Base-by-base conservation (phyloP, 1,140 invertebrate species). In the Drosophila elegans region DNA sequence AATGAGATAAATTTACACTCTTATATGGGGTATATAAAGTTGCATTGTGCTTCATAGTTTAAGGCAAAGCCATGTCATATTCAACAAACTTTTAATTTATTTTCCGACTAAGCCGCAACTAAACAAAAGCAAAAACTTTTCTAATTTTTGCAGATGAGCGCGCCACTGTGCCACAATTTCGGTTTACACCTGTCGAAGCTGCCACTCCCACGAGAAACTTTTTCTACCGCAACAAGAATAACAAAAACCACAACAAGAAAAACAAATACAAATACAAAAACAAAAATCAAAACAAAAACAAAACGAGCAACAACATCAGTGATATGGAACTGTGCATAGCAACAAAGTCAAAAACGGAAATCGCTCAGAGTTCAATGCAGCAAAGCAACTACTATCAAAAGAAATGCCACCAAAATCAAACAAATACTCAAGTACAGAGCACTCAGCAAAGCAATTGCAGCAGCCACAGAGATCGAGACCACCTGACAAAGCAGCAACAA, bases 341-440 rank as follows among this genome's bases (percentile, higher is more conserved):
- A 79, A 88, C 59, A 83, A 86, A 64, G 83, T 83, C 82, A 88
- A 86, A 86, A 80, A 64, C 36, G 38, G 45, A 60, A 57, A 38
- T 36, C 76, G 74, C 63, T 55, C 69, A 80, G 59, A 80, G 66
- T 80, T 81, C 78, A 80, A 81, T 80, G 78, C 78, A 48, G 49
- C 57, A 74, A 68, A 56, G 52, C 48, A 51, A 51, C 48, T 16
- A 68, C 54, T 79, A 79, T 79, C 76, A 88, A 82, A 86, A 78
- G 74, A 78, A 69, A 86, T 88, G 83, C 83, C 83, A 86, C 83
- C 83, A 88, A 79, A 86, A 88, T 88, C 83, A 88, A 88, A 85
- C 64, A 64, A 78, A 78, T 59, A 75, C 83, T 79, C 83, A 89
- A 63, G 62, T 73, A 78, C 61, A 59, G 63, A 54, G 61, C 62